Evolutionary conservation across 2,797 vertebrate genomes (phyloP), one percentile per base, ranked within the genome.

Genomic region (Phylloscopus collybita): DNA sequence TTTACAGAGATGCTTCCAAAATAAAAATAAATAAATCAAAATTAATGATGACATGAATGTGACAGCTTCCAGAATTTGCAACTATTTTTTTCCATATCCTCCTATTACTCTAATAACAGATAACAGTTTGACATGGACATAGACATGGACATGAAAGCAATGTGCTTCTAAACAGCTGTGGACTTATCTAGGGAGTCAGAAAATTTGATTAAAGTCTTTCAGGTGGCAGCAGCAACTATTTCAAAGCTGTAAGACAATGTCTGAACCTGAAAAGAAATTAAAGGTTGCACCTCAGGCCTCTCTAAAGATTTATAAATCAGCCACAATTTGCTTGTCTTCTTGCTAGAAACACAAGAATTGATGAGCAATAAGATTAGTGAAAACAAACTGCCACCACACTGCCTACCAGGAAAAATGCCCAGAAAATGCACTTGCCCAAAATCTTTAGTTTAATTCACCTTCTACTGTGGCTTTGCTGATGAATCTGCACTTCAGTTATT

Each of bases 21-120:
- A 95, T 62, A 80, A 83, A 88, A 92, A 80, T 45, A 94, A 81
- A 83, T 85, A 84, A 67, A 88, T 70, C 45, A 92, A 93, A 95
- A 86, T 84, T 88, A 92, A 82, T 57, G 42, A 78, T 84, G 72
- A 44, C 60, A 86, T 42, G 54, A 86, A 54, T 47, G n/a, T 69
- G 75, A 88, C 93, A 94, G 87, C 49, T 95, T 93, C 85, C 42
- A 80, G 90, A 92, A 91, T 59, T 64, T 81, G 13, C 27, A 86
- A 32, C 51, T 51, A 79, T 79, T 79, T 32, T 91, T 91, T 83
- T 64, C 34, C 11, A 49, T 84, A 93, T 85, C 14, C 4, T 91
- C 50, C n/a, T 80, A 54, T 90, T 93, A 88, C 40, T 81, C 20
- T 80, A 88, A 84, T 80, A 93, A 73, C 13, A 80, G 73, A 64